Base-by-base conservation (phyloP, 2,888 invertebrate species). In the Heliconius sara region DNA sequence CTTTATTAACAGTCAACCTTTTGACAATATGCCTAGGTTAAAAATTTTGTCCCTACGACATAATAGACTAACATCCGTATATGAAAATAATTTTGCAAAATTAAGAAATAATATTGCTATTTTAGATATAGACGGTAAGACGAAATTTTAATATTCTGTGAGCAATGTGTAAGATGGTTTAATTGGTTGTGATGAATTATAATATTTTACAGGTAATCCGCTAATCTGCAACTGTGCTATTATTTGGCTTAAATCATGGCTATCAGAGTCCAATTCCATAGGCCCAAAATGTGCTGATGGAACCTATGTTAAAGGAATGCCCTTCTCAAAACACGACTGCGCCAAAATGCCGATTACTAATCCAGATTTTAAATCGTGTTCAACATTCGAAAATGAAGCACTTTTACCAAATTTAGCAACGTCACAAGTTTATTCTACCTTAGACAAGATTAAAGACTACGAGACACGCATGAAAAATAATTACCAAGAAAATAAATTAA, bases 221-320 rank as follows among this genome's bases (percentile, higher is more conserved):
- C 93, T 98, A 82, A 95, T 96, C 34, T 98, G 98, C 89, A 97
- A 97, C 74, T 98, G 98, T 88, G 97, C 96, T 83, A 96, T 98
- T 90, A 95, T 97, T 77, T 98, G 98, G 98, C 92, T 98, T 3
- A 96, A 97, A 85, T 97, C 97, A 5, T 98, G 98, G 98, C 91
- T 98, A 43, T 96, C 97, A 82, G 97, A 98, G 89, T 96, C 97
- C 0, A 96, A 97, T 39, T 95, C 96, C 5, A 96, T 96, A 12
- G 98, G 98, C 5, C 98, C 98, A 9, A 96, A 96, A 87, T 98
- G 98, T 88, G 96, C 96, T 43, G 98, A 98, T 87, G 98, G 98
- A 0, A 96, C 97, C 27, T 95, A 97, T 22, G 95, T 98, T n/a
- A 96, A 97, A 84, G 96, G 97, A 83, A 96, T 97, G 87, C 96